Base-by-base conservation (phyloP, 2,888 invertebrate genomes). In the Callyntrura guangdongensis region DNA sequence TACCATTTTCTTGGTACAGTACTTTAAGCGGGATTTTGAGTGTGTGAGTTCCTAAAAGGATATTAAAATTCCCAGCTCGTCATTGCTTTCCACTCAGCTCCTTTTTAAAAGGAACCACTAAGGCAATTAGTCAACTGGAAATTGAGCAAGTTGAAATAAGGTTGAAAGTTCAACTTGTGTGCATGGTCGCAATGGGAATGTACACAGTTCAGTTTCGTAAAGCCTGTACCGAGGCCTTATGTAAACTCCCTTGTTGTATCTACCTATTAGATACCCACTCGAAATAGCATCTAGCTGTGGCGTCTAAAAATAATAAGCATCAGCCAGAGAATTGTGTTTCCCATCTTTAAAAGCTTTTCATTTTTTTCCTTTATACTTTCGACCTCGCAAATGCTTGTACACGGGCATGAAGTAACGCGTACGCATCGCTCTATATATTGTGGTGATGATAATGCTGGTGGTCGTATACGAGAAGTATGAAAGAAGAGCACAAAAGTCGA, bases 101-200 rank as follows among this genome's bases (percentile, higher is more conserved):
- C 56, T 56, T 72, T 86, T 86, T 53, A 86, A 85, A 86, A 86
- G 56, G 86, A 86, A 69, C 86, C 47, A 86, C 86, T 86, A 84
- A 84, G 86, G 86, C 74, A 86, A 86, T 86, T 86, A 86, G 86
- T 86, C 86, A 86, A 86, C 74, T 86, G 86, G 86, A 86, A 86
- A 86, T 77, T 86, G 86, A 86, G 72, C 86, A 61, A 86, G 86
- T 86, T 86, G 61, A 77, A 86, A 86, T 86, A 74, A 79, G 86
- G 86, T 77, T 74, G 45, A 69, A 86, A 86, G 86, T 86, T 86
- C 74, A 86, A 85, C 27, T 17, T 72, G 72, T 17, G 47, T 47
- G 72, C 47, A n/a, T n/a, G n/a, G n/a, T n/a, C n/a, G n/a, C n/a
- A n/a, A n/a, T n/a, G n/a, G n/a, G n/a, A n/a, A n/a, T n/a, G n/a